Conservation (phyloP, 2,797 vertebrate genomes). For the Cuculus canorus region DNA sequence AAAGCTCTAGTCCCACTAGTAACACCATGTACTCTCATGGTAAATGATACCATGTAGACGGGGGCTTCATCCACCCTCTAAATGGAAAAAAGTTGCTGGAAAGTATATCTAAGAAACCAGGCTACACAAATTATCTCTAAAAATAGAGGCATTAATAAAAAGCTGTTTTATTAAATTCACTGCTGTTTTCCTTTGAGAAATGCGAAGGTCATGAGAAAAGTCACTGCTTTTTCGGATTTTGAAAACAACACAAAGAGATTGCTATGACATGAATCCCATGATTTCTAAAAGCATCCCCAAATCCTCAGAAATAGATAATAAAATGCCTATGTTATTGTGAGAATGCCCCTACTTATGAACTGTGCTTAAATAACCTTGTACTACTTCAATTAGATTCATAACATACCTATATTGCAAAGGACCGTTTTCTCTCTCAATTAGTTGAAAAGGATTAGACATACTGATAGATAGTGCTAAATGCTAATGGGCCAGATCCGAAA, state of each 20-base stretch:
- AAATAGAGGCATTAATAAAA: neutral
- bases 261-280: neutral
- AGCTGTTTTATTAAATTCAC: neutral
- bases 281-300: constrained; percentile 47
- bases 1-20: neutral
- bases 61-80: neutral
- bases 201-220: neutral
- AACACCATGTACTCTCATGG: neutral
- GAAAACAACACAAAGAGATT: constrained; percentile 21
- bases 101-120: neutral
- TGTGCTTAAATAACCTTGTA: constrained; percentile 71
- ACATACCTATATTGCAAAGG: constrained; percentile 63
- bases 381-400: constrained; percentile 75
- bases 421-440: constrained; percentile 75
- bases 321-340: constrained; percentile 56
- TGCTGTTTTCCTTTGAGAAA: constrained; percentile 2
- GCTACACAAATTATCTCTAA: neutral
- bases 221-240: neutral
- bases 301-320: constrained; percentile 61
- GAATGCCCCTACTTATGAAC: constrained; percentile 56
- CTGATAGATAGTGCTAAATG: constrained; percentile 65
- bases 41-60: neutral
- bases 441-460: constrained; percentile 70
- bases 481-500: constrained; percentile 57
- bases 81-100: neutral